Conservation (phyloP, 2,888 invertebrate species). For the Agonopterix heracliana region DNA sequence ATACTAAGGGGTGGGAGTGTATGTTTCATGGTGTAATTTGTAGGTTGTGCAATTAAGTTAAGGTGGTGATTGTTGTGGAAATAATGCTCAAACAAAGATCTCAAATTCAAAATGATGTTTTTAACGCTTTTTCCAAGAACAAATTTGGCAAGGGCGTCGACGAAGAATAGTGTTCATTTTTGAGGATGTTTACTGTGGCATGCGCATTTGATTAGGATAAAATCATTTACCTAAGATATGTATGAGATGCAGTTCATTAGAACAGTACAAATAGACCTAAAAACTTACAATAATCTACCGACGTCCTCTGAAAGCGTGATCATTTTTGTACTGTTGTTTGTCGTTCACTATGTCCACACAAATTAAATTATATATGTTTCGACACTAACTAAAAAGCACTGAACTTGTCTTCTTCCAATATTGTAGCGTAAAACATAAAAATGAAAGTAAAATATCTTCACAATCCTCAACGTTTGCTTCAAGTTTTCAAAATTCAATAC, state of each 20-base stretch:
- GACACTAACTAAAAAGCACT: not conserved
- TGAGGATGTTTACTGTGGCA: too few species aligned
- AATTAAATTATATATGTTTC: not conserved
- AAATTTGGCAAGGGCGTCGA: not conserved
- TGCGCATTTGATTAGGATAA: too few species aligned
- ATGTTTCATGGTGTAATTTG: too few species aligned
- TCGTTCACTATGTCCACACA: not conserved
- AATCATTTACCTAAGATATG: too few species aligned
- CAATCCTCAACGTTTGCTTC: conserved; percentile 18
- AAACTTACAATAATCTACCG: conserved; percentile 57
- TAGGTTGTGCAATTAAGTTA: too few species aligned
- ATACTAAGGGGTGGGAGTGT: too few species aligned
- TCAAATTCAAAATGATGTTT: too few species aligned
- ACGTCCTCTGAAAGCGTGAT: conserved; percentile 44
- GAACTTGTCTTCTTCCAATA: too few species aligned
- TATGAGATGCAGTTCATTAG: too few species aligned
- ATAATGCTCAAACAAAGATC: too few species aligned
- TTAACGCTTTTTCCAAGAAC: not conserved
- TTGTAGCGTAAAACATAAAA: not conserved
- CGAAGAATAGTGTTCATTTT: too few species aligned
- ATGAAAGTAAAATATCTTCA: conserved; percentile 4
- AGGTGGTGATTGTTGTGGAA: too few species aligned
- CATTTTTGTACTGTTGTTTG: conserved; percentile 26
- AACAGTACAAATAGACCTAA: not conserved
- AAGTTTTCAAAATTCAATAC: conserved; percentile 42